Evolutionary conservation across 2,888 invertebrate genomes (phyloP).

Genomic region (Drosophila barbarae): DNA sequence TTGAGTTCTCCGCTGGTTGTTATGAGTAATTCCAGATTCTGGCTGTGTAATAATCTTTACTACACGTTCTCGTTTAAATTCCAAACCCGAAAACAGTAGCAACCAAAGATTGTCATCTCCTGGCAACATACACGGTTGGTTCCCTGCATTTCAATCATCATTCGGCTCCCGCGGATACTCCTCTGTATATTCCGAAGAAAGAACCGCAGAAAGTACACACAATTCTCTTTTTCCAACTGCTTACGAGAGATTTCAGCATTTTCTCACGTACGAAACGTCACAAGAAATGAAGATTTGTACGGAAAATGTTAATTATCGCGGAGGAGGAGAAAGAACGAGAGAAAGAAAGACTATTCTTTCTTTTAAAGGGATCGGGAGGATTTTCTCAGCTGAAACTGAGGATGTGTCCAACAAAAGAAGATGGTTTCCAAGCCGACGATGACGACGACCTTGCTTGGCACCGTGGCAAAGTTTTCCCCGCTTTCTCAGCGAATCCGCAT

Average conservation of each 20-base stretch:
- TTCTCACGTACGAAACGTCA: conserved; percentile 62
- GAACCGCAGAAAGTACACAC: background rate
- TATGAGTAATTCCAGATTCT: conserved; percentile 20
- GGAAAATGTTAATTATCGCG: conserved; percentile 60
- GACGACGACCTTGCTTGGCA: conserved; percentile 20
- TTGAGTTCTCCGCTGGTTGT: background rate
- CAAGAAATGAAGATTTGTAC: conserved; percentile 43
- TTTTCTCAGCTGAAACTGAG: conserved; percentile 1
- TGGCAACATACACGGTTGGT: conserved; percentile 45
- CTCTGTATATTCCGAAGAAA: background rate
- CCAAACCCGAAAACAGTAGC: conserved; percentile 53
- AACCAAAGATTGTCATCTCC: conserved; percentile 58
- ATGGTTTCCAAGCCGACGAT: background rate
- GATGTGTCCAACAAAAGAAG: background rate
- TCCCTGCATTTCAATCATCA: conserved; percentile 67
- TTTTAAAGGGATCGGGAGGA: conserved; percentile 16
- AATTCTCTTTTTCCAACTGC: background rate
- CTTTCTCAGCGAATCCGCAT: conserved; percentile 31
- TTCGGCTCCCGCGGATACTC: conserved; percentile 6
- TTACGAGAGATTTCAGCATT: conserved; percentile 49
- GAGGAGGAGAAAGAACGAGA: conserved; percentile 5
- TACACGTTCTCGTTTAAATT: conserved; percentile 53
- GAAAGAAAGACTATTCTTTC: conserved; percentile 2
- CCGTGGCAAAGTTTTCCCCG: conserved; percentile 11
- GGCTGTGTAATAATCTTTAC: conserved; percentile 14